These are phyloP conservation scores for Lycopodina hypogea DNA, from an alignment of 37 sponge, comb jelly and placozoan genomes.

Conservation along the genomic window DNA sequence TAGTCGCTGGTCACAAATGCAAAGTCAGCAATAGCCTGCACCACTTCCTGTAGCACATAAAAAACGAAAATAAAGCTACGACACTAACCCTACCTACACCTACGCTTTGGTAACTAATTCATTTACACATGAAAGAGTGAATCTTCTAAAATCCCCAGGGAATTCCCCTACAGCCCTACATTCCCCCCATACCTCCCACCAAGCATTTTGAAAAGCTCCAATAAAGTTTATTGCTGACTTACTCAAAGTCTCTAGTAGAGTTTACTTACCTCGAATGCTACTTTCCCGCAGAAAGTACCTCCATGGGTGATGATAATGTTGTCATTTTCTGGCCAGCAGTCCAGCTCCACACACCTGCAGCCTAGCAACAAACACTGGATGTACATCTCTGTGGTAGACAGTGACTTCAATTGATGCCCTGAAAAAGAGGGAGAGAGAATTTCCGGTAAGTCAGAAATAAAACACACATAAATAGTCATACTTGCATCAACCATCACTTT, in stretches of 20 bases:
- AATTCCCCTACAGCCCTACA: too few species aligned
- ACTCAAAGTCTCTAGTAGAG: conserved; percentile 30
- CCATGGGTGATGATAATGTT: conserved; percentile 90
- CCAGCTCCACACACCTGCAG: conserved; percentile 84
- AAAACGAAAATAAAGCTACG: background rate
- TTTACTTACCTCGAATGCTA: conserved; percentile 57
- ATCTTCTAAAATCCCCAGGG: too few species aligned
- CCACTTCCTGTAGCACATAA: conserved; percentile 51
- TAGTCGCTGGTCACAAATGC: conserved; percentile 87
- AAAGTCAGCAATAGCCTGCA: conserved; percentile 79
- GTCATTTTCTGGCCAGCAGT: conserved; percentile 78
- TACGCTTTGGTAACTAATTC: too few species aligned
- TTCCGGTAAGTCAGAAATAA: too few species aligned
- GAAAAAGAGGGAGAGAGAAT: background rate
- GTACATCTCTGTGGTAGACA: conserved; percentile 80
- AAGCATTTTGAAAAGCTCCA: background rate
- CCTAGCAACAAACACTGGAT: conserved; percentile 72
- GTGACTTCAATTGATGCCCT: conserved; percentile 72
- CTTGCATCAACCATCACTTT: too few species aligned
- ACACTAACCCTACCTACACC: too few species aligned
- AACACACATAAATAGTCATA: too few species aligned
- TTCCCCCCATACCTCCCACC: background rate
- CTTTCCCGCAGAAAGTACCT: conserved; percentile 61
- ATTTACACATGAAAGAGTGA: too few species aligned
- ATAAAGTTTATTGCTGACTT: background rate